Percentiles rank a stretch among this genome's conserved stretches.
phyloP scores from a whole-genome alignment of 1,140 invertebrate species.

The Laupala kohalensis region DNA sequence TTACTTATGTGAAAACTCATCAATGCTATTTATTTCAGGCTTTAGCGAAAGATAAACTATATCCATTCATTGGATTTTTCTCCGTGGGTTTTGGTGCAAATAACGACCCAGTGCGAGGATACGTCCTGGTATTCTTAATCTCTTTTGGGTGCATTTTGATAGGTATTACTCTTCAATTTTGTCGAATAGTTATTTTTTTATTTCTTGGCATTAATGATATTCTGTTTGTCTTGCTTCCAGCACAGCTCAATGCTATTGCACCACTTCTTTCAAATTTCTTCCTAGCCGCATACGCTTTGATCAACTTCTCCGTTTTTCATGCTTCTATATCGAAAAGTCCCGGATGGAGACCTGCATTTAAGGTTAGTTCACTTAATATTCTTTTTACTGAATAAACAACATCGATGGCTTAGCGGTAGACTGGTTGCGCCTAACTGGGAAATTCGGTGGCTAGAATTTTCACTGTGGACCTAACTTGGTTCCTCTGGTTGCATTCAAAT shows the following conservation, averaged over 20 bases:
- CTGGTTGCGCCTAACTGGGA: too few relatives aligned
- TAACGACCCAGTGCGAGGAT: conserved; percentile 48
- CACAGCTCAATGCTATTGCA: conserved; percentile 41
- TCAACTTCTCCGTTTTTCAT: conserved; percentile 55
- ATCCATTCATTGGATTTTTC: conserved; percentile 47
- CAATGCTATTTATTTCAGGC: conserved; percentile 35
- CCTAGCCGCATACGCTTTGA: conserved; percentile 45
- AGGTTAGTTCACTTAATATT: too few relatives aligned
- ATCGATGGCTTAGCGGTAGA: too few relatives aligned
- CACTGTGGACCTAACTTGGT: too few relatives aligned
- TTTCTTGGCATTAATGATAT: not conserved
- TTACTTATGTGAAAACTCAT: too few relatives aligned
- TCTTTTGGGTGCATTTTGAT: conserved; percentile 44
- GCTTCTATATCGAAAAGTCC: conserved; percentile 43
- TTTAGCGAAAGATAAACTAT: conserved; percentile 51
- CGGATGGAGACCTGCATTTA: conserved; percentile 31
- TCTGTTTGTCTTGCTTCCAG: conserved; percentile 18
- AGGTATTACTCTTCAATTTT: conserved; percentile 29
- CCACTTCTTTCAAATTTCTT: conserved; percentile 51
- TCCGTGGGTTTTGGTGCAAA: conserved; percentile 46
- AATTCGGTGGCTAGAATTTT: too few relatives aligned
- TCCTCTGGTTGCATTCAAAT: too few relatives aligned
- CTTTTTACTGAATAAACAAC: too few relatives aligned
- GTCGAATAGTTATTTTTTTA: not conserved
- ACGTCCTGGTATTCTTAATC: conserved; percentile 45